Base-by-base conservation (phyloP, 2,113 vertebrate species). In the Dermatemys mawii region DNA sequence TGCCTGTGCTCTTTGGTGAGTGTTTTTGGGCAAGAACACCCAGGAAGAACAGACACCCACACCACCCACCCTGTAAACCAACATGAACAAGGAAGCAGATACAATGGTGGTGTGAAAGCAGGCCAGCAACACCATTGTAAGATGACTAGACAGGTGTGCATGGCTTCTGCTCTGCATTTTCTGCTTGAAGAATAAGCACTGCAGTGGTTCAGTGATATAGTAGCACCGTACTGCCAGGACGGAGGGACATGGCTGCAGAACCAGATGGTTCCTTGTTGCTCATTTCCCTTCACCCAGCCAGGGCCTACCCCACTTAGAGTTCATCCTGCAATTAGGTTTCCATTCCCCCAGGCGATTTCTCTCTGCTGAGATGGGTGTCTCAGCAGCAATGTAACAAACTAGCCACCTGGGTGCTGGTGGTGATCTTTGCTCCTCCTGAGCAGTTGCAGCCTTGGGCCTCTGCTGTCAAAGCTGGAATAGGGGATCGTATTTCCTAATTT, bases 401-500 rank as follows among this genome's bases (percentile, higher is more conserved):
- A 60, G 67, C 83, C 11, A 67, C 78, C 96, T 82, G 21, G 92
- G 84, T 93, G 94, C 92, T 97, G 97, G 95, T 97, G 97, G 94
- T 98, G 96, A 96, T 93, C 73, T 91, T 94, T 49, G 10, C 82
- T 95, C 93, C 96, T 89, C 96, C 91, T 2, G 63, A 96, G 97
- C 93, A 86, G 84, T 89, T 84, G 75, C 35, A 70, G 95, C 93
- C 93, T 38, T 82, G 88, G 0, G 27, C 94, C 41, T 11, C 49
- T 87, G 5, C 88, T n/a, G 78, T 99, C 98, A 99, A 84, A 99
- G 98, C 84, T 98, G 97, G 89, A 99, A 99, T 81, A 98, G 97
- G 79, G 99, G 99, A 96, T 99, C 97, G 92, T 99, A 98, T 96
- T 99, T 99, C 94, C 97, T 98, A 95, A 99, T 93, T 96, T 99